Conservation (phyloP, 2,113 vertebrate species). For the Ardeotis arabs region DNA sequence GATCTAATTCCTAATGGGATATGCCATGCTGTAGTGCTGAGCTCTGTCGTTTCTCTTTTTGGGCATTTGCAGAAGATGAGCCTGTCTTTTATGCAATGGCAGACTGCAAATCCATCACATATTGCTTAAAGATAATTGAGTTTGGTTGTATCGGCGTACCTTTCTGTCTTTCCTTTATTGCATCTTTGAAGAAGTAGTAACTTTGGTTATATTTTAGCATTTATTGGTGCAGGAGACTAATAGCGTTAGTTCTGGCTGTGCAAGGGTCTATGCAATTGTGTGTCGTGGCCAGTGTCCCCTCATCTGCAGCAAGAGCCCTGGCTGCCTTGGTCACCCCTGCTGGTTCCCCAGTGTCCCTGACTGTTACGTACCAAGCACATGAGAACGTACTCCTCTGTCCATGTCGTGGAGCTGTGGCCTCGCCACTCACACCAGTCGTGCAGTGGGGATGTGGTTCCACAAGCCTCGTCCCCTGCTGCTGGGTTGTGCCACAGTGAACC, state of each 20-base stretch:
- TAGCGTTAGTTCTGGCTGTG: background rate
- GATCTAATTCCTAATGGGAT: constrained; percentile 67
- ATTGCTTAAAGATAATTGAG: constrained; percentile 45
- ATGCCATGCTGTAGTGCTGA: constrained; percentile 9
- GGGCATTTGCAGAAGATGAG: constrained; percentile 59
- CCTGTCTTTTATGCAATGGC: constrained; percentile 25
- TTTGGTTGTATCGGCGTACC: background rate
- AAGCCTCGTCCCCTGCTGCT: background rate
- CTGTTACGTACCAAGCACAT: background rate
- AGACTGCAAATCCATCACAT: constrained; percentile 25
- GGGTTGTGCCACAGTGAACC: background rate
- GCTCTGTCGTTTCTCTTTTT: constrained; percentile 52
- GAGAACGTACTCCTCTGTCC: background rate
- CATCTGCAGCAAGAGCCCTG: background rate
- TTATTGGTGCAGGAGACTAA: background rate
- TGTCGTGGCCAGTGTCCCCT: background rate
- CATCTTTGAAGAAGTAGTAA: background rate
- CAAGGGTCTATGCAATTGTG: background rate
- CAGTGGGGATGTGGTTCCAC: background rate
- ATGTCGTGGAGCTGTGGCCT: background rate
- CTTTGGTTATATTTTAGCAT: background rate
- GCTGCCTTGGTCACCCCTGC: background rate
- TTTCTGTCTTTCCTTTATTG: background rate
- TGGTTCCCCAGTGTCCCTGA: background rate
- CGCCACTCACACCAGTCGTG: accelerated